A percentile compares a stretch with the other conserved stretches of the same genome.
These are phyloP conservation scores for Lepilemur septentrionalis DNA, from an alignment of 2,797 vertebrate genomes.

Conservation along the genomic window DNA sequence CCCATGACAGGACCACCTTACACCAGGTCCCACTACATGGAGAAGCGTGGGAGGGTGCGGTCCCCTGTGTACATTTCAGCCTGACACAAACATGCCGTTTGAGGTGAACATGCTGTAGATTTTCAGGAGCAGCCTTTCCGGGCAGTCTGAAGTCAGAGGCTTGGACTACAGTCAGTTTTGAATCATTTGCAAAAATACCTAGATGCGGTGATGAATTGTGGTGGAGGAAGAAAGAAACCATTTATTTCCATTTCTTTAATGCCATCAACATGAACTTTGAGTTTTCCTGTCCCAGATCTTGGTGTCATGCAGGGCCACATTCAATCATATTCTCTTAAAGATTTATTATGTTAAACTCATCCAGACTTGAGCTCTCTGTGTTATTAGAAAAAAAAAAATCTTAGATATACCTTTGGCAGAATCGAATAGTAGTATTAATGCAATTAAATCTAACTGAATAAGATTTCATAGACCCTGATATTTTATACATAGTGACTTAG, in stretches of 20 bases:
- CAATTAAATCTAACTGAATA: constrained; percentile 81
- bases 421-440: constrained; percentile 82
- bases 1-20: background rate
- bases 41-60: background rate
- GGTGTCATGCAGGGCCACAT: constrained; percentile 67
- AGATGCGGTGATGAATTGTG: constrained; percentile 61
- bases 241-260: constrained; percentile 80
- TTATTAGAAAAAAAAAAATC: constrained; percentile 80
- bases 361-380: constrained; percentile 81
- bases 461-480: constrained; percentile 77
- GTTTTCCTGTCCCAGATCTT: constrained; percentile 68
- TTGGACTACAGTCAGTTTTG: constrained; percentile 47
- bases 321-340: constrained; percentile 77
- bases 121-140: background rate
- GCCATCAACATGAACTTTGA: constrained; percentile 77
- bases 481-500: constrained; percentile 78
- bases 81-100: background rate
- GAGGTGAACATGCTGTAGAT: background rate
- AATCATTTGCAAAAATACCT: constrained; percentile 75
- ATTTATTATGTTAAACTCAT: constrained; percentile 83
- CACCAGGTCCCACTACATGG: background rate
- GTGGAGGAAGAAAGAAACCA: constrained; percentile 19
- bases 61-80: background rate
- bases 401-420: constrained; percentile 78
- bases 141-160: background rate